Percentiles rank a stretch among this genome's conserved stretches.
Evolutionary conservation across 2,888 invertebrate genomes (phyloP).

Genomic region (Zygogramma bicolorata): DNA sequence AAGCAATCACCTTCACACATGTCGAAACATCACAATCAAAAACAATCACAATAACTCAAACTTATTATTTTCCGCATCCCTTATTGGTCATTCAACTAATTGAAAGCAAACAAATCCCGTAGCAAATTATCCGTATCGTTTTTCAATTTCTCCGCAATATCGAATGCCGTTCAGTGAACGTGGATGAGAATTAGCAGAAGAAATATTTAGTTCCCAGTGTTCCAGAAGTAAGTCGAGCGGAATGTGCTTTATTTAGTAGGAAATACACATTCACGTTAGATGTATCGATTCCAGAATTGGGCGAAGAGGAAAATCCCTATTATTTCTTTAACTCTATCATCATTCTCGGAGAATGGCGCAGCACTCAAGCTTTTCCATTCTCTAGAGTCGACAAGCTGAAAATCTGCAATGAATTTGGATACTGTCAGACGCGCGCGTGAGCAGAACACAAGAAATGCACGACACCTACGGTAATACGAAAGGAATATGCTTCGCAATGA

Average conservation of each 20-base stretch:
- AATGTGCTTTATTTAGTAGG: conserved; percentile 46
- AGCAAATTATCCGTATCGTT: not conserved
- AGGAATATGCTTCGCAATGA: not conserved
- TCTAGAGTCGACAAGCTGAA: conserved; percentile 66
- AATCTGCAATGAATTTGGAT: conserved; percentile 68
- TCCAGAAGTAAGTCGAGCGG: conserved; percentile 11
- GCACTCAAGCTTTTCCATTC: conserved; percentile 65
- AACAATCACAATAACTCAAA: not conserved
- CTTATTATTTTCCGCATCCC: not conserved
- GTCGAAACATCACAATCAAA: too few species aligned
- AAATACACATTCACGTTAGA: conserved; percentile 60
- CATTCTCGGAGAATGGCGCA: conserved; percentile 64
- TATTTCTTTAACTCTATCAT: conserved; percentile 67
- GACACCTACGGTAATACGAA: not conserved
- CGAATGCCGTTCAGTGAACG: not conserved
- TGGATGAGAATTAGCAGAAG: conserved; percentile 11
- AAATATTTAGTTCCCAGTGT: conserved; percentile 19
- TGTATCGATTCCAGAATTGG: conserved; percentile 65
- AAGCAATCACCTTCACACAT: too few species aligned
- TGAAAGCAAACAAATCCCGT: not conserved
- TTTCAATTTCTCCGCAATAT: not conserved
- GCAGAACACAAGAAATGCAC: conserved; percentile 49
- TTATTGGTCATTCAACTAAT: not conserved
- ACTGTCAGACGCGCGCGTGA: conserved; percentile 58
- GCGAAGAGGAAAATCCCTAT: conserved; percentile 64